A percentile compares a stretch with the other conserved stretches of the same genome.
These are phyloP conservation scores for Tokudaia tokunoshimensis DNA, from an alignment of 2,797 vertebrate species.

Conservation along the genomic window DNA sequence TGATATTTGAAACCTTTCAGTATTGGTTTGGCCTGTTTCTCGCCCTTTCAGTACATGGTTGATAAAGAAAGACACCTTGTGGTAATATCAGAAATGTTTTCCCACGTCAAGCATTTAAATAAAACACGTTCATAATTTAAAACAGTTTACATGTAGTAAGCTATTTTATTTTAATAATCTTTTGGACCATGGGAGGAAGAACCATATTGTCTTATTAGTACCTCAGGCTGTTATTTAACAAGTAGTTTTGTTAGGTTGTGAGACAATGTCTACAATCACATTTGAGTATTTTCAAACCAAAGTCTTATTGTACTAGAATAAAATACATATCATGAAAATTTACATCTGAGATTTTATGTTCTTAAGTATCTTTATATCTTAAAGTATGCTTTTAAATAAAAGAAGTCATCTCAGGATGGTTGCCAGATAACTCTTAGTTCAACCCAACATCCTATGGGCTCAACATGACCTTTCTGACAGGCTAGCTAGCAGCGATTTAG, in stretches of 20 bases:
- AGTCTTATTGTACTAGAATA: neutral
- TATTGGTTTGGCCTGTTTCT: constrained; percentile 86
- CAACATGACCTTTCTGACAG: neutral
- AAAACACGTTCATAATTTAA: constrained; percentile 1
- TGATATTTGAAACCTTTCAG: constrained; percentile 90
- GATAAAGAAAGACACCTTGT: constrained; percentile 75
- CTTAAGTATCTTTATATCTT: neutral
- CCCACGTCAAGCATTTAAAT: constrained; percentile 11
- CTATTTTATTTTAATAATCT: constrained; percentile 42
- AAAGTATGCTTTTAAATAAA: constrained; percentile 46
- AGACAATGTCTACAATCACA: neutral
- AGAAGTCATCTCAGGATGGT: neutral
- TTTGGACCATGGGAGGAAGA: neutral
- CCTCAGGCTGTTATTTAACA: constrained; percentile 55
- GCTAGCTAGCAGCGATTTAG: neutral
- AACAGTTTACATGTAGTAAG: neutral
- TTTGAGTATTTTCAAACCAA: constrained; percentile 58
- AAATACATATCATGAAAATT: constrained; percentile 23
- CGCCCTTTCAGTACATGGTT: constrained; percentile 84
- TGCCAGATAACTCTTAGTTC: neutral
- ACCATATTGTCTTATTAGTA: neutral
- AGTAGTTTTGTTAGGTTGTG: constrained; percentile 46
- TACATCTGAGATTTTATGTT: constrained; percentile 10
- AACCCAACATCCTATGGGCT: neutral
- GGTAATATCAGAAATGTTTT: constrained; percentile 58